Evolutionary conservation across 2,888 invertebrate genomes (phyloP), one percentile per base, ranked within the genome.

Genomic region (Mesorhabditis sp.): DNA sequence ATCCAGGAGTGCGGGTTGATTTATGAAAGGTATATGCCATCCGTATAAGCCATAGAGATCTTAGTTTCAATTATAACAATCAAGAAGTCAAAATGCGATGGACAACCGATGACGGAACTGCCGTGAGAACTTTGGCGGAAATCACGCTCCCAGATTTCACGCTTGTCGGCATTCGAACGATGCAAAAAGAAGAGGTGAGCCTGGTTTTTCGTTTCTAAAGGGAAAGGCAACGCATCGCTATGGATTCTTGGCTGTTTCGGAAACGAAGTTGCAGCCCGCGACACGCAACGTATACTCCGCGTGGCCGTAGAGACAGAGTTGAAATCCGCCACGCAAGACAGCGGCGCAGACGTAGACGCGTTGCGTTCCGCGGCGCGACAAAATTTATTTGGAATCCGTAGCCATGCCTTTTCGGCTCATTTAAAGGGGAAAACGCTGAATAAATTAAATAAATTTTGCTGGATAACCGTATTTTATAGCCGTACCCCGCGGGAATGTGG

Each of bases 401-500:
- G n/a, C n/a, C n/a, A n/a, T n/a, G n/a, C n/a, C n/a, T n/a, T n/a
- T n/a, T n/a, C n/a, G n/a, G n/a, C n/a, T n/a, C n/a, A n/a, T n/a
- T n/a, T n/a, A n/a, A n/a, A n/a, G n/a, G n/a, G n/a, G n/a, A n/a
- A n/a, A n/a, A n/a, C n/a, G n/a, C n/a, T n/a, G n/a, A n/a, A 62
- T 15, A 62, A 15, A 13, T 62, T 5, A 62, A 62, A 15, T 10
- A 5, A 13, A 62, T 28, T 62, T 62, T 15, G 5, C 13, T 13
- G n/a, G n/a, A n/a, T 62, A 6, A 5, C 15, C 6, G 5, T 6
- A n/a, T 62, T 28, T 10, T 62, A 6, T 28, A 81, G 81, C 66
- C 67, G 2, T 82, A 82, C 58, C 82, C 82, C 4, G 82, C 82
- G 6, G 82, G 82, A 63, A 73, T 75, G 70, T 82, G 82, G 82